Percentiles rank a stretch among this genome's conserved stretches.
phyloP scores from a whole-genome alignment of 2,113 vertebrate species.

The Psilopogon haemacephalus region DNA sequence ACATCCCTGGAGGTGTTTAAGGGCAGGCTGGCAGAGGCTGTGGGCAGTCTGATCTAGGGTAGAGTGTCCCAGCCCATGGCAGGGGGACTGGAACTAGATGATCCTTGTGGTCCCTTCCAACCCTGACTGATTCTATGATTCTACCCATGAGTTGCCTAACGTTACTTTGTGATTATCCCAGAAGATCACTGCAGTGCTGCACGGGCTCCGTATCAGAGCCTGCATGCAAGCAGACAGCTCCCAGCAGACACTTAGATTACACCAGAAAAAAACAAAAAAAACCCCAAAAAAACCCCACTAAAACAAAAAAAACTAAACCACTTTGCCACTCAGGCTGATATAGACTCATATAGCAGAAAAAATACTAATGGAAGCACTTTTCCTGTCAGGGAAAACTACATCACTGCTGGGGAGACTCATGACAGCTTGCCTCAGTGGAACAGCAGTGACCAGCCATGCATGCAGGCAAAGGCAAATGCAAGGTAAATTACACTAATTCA shows the following conservation, averaged over 20 bases:
- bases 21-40: too few relatives aligned
- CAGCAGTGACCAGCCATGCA: neutral
- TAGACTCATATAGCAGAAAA: neutral
- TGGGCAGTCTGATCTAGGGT: too few relatives aligned
- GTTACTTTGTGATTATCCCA: neutral
- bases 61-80: too few relatives aligned
- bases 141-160: neutral
- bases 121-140: too few relatives aligned
- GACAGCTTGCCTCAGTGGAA: neutral
- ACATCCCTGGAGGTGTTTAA: too few relatives aligned
- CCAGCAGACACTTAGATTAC: neutral
- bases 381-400: neutral
- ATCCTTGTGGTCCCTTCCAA: too few relatives aligned
- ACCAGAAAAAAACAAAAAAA: neutral
- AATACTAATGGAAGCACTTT: conserved; percentile 8
- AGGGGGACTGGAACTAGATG: too few relatives aligned
- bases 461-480: neutral
- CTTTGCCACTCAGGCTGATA: neutral
- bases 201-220: neutral
- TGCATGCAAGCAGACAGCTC: neutral
- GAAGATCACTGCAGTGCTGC: neutral
- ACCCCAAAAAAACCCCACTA: too few relatives aligned
- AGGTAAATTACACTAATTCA: neutral
- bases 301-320: neutral
- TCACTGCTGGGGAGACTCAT: neutral